Evolutionary conservation across 2,797 vertebrate genomes (phyloP).

Genomic region (Poeciliopsis paucimaculata): DNA sequence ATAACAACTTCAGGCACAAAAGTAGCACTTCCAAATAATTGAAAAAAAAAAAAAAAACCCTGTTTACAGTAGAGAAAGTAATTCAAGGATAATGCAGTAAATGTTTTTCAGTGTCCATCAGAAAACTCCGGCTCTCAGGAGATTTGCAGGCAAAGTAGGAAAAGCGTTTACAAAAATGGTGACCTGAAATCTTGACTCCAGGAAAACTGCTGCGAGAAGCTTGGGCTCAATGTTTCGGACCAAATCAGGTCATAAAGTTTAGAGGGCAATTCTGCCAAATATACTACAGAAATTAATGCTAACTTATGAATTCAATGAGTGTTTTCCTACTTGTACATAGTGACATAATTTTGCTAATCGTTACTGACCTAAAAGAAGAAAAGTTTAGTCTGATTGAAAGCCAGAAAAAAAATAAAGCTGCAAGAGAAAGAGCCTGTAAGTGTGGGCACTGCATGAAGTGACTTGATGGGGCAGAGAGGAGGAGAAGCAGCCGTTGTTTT

Average conservation of each 20-base stretch:
- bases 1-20: no score
- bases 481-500: constrained; percentile 25
- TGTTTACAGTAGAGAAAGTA: no score
- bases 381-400: neutral
- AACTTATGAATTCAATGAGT: neutral
- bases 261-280: neutral
- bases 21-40: no score
- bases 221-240: neutral
- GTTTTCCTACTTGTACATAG: neutral
- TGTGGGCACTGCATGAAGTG: neutral
- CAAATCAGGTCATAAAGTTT: neutral
- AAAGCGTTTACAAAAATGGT: neutral
- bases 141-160: neutral
- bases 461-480: constrained; percentile 43
- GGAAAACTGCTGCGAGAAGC: neutral
- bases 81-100: neutral
- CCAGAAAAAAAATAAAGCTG: neutral
- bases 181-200: neutral
- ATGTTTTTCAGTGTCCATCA: neutral
- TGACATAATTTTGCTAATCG: neutral
- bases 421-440: neutral
- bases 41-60: no score
- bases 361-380: neutral
- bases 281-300: neutral
- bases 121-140: neutral